phyloP scores from a whole-genome alignment of 2,113 vertebrate genomes.

The Callithrix jacchus region DNA sequence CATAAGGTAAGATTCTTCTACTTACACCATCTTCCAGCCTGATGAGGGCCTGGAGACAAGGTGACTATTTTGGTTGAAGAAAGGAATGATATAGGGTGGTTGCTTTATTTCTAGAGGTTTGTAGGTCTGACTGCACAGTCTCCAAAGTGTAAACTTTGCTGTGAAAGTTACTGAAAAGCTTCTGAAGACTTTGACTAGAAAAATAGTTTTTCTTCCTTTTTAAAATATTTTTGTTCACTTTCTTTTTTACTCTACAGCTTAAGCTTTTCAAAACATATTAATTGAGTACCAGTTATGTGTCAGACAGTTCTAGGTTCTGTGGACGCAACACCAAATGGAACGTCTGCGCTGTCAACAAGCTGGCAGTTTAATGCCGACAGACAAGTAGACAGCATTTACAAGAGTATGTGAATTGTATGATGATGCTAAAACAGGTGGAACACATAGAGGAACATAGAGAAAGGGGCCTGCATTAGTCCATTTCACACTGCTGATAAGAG shows the following conservation, averaged over 20 bases:
- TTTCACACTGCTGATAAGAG: too few relatives aligned
- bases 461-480: too few relatives aligned
- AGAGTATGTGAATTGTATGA: background rate
- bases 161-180: background rate
- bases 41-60: background rate
- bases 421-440: background rate
- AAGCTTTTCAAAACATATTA: constrained; percentile 6
- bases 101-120: background rate
- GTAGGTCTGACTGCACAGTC: background rate
- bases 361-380: background rate
- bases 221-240: too few relatives aligned
- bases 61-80: background rate
- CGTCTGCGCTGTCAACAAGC: background rate
- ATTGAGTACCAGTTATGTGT: background rate
- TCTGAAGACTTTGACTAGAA: background rate
- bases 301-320: background rate
- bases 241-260: too few relatives aligned
- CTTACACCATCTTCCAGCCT: background rate
- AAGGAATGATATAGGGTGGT: background rate
- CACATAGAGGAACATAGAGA: background rate
- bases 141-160: background rate
- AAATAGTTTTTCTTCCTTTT: background rate
- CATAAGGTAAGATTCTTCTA: background rate
- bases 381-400: background rate
- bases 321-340: background rate